These are phyloP conservation scores for Aphelinus atriplicis DNA, from an alignment of 1,140 invertebrate species.

Conservation along the genomic window DNA sequence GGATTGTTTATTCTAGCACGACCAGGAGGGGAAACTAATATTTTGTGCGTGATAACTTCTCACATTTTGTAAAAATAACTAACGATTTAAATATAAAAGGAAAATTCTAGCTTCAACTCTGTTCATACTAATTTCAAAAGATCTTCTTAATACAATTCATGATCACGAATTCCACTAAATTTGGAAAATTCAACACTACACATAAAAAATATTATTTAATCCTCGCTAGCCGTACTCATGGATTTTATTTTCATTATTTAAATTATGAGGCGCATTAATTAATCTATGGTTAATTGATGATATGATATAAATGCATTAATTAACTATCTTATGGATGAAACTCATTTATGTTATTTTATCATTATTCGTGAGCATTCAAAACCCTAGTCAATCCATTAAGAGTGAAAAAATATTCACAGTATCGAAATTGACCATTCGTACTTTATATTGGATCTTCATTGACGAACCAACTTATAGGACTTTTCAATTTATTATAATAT, in stretches of 20 bases:
- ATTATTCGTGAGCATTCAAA: constrained; percentile 53
- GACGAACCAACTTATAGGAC: too few relatives aligned
- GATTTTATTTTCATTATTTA: constrained; percentile 29
- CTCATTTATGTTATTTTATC: constrained; percentile 43
- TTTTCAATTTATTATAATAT: background rate
- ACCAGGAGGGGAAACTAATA: constrained; percentile 67
- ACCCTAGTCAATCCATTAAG: constrained; percentile 28
- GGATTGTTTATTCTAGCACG: constrained; percentile 43
- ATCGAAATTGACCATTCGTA: background rate
- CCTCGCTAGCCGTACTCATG: constrained; percentile 58
- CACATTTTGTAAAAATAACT: constrained; percentile 39
- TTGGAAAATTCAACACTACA: background rate
- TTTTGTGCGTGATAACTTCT: constrained; percentile 42
- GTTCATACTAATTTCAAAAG: too few relatives aligned
- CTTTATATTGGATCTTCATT: too few relatives aligned
- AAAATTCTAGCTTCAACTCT: too few relatives aligned
- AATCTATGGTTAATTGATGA: constrained; percentile 33
- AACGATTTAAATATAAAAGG: background rate
- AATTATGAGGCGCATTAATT: constrained; percentile 19
- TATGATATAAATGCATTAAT: constrained; percentile 20
- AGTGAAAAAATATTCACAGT: background rate
- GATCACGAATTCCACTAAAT: constrained; percentile 12
- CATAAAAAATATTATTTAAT: constrained; percentile 64
- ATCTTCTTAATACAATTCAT: constrained; percentile 20
- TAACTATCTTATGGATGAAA: constrained; percentile 20